Evolutionary conservation across 2,888 invertebrate species (phyloP).

Genomic region (Aphidius colemani): DNA sequence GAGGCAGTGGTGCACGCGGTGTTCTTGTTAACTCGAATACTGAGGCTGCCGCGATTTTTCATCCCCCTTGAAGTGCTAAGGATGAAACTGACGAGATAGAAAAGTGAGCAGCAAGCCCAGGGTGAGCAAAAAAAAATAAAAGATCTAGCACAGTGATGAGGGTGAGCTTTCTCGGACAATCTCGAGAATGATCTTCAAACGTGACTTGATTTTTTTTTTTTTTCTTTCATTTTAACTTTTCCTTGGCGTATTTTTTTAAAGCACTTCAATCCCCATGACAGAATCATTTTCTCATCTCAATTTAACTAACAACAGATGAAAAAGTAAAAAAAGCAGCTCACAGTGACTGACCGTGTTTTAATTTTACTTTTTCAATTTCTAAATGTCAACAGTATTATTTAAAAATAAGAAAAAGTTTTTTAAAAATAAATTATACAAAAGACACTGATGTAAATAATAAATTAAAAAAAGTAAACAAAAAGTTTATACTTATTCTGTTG

Average conservation of each 20-base stretch:
- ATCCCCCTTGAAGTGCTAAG: slow-evolving; percentile 50
- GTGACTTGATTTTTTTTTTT: not conserved
- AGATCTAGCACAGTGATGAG: slow-evolving; percentile 39
- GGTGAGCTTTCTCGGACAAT: slow-evolving; percentile 47
- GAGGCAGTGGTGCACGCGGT: slow-evolving; percentile 40
- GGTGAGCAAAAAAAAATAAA: slow-evolving; percentile 21
- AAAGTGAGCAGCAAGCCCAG: slow-evolving; percentile 23
- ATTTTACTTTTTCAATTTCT: too few species aligned
- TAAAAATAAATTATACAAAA: not conserved
- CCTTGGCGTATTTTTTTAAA: not conserved
- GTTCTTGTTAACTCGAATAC: slow-evolving; percentile 60
- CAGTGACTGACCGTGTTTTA: too few species aligned
- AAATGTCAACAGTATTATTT: too few species aligned
- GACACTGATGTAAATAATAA: not conserved
- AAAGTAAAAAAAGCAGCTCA: too few species aligned
- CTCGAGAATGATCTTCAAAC: slow-evolving; percentile 38
- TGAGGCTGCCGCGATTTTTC: slow-evolving; percentile 55
- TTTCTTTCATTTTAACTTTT: not conserved
- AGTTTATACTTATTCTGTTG: too few species aligned
- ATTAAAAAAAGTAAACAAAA: not conserved
- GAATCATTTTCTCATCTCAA: not conserved
- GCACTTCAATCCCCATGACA: not conserved
- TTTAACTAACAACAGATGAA: not conserved
- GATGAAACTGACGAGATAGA: slow-evolving; percentile 40
- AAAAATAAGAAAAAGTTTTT: too few species aligned